Evolutionary conservation across 2,113 vertebrate species (phyloP).

Genomic region (Strix uralensis): DNA sequence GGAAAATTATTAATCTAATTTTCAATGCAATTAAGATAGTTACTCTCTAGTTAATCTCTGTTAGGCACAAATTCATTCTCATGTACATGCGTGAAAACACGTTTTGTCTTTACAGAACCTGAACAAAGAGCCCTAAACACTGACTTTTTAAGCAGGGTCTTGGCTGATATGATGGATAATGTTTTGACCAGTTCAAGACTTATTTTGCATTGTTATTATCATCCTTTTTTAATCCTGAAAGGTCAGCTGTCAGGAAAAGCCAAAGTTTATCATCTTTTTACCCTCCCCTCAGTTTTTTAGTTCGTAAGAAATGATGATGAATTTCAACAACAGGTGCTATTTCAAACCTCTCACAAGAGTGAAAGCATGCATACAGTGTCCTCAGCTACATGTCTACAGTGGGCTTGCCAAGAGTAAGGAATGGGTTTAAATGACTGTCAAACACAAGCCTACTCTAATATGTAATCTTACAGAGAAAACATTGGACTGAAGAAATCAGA

Average conservation of each 20-base stretch:
- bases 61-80: neutral
- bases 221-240: slow-evolving; percentile 10
- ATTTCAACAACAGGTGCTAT: neutral
- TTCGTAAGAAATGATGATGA: neutral
- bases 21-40: neutral
- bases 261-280: neutral
- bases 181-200: neutral
- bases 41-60: neutral
- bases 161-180: neutral
- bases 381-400: neutral
- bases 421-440: neutral
- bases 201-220: slow-evolving; percentile 14
- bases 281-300: neutral
- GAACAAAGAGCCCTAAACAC: neutral
- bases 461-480: neutral
- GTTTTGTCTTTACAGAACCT: neutral
- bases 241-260: slow-evolving; percentile 2
- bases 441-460: neutral
- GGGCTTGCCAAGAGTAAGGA: neutral
- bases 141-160: neutral
- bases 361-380: neutral
- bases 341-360: neutral
- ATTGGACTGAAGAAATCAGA: neutral
- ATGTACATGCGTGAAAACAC: neutral
- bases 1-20: neutral